Conservation (phyloP, 2,113 vertebrate genomes). For the Azemiops feae region DNA sequence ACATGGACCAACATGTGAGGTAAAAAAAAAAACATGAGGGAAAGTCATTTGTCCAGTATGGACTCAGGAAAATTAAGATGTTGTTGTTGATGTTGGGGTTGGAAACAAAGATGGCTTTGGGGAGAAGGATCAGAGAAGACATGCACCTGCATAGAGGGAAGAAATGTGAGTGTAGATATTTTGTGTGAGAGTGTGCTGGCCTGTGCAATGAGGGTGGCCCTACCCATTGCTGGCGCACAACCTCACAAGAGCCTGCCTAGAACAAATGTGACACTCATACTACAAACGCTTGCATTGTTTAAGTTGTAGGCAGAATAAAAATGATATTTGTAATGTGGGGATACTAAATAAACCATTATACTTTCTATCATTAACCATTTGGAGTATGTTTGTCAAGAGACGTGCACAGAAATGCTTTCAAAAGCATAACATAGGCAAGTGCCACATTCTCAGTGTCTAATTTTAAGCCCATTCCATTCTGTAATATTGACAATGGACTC, state of each 20-base stretch:
- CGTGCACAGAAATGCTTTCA: neutral
- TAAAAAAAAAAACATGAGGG: neutral
- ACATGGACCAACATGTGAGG: neutral
- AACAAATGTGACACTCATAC: neutral
- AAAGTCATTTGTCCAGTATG: neutral
- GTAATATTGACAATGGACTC: neutral
- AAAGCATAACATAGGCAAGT: neutral
- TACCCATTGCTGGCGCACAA: neutral
- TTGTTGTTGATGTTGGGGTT: neutral
- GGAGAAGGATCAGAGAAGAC: neutral
- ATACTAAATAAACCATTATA: neutral
- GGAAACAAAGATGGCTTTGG: neutral
- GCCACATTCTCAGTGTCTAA: neutral
- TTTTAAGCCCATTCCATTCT: neutral
- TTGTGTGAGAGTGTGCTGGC: neutral
- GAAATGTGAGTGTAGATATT: neutral
- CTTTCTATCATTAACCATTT: neutral
- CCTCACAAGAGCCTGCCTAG: neutral
- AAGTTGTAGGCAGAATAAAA: neutral
- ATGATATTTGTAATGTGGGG: neutral
- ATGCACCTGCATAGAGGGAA: neutral
- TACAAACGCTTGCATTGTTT: neutral
- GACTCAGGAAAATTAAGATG: neutral
- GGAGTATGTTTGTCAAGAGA: neutral
- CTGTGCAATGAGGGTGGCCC: neutral